Base-by-base conservation (phyloP, 2,888 invertebrate species). In the Athripsodes cinereus region DNA sequence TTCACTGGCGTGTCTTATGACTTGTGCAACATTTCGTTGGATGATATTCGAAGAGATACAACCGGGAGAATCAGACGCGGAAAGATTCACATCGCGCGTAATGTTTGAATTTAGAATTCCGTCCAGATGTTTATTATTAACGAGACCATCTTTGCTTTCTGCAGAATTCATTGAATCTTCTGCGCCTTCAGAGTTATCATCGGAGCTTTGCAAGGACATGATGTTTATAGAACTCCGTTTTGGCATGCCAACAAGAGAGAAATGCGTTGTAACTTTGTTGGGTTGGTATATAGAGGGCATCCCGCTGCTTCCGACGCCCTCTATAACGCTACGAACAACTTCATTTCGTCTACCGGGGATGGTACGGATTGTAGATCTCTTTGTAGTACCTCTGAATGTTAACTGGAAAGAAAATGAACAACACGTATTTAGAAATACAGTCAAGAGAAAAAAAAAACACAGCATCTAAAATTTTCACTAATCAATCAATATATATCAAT, bases 1-100 rank as follows among this genome's bases (percentile, higher is more conserved):
- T 58, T 73, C 74, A 62, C 74, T 69, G 1, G 76, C 74, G 22
- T 78, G 67, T 35, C 78, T 66, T 10, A 79, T 78, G 8, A 79
- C 79, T 63, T 78, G 78, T 0, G 78, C 72, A 1, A 71, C 72
- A 0, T 73, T 66, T 34, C 61, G 26, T 22, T 61, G 63, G 1
- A 75, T 72, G 44, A 62, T 62, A 10, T 48, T 40, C 0, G 62
- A 59, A 5, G 62, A 52, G 56, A 76, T 76, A 0, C 76, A 73
- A 18, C 76, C 74, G 1, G 76, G 72, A 0, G 76, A 73, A 0
- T 75, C 71, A 0, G 75, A 70, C 0, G 75, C 72, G 5, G 72
- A 67, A 1, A 74, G 60, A 52, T 71, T 71, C 48, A 71, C 64
- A 60, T 69, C 71, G 1, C 34, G 13, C 57, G 68, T 68, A 2